Conservation (phyloP, 2,113 vertebrate genomes). For the Anguilla rostrata region DNA sequence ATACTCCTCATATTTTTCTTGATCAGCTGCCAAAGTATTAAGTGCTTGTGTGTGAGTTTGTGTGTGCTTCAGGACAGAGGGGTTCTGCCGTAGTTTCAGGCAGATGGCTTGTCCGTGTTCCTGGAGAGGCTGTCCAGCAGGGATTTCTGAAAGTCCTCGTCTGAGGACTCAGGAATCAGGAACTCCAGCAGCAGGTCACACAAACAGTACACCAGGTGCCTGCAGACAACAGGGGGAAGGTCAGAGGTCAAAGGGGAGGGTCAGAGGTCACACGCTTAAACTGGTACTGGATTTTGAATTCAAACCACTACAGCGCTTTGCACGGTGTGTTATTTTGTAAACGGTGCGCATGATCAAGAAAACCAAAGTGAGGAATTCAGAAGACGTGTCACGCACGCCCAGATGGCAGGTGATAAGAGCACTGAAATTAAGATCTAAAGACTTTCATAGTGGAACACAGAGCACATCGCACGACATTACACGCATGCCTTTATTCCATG, state of each 20-base stretch:
- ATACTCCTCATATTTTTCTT: not conserved
- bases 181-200: constrained; percentile 88
- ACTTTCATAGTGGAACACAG: not conserved
- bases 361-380: not conserved
- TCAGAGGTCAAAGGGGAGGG: constrained; percentile 18
- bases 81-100: constrained; percentile 32
- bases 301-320: not conserved
- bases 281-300: not conserved
- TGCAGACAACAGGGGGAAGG: constrained; percentile 51
- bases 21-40: not conserved
- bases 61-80: not conserved
- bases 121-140: constrained; percentile 64
- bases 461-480: too few relatives aligned
- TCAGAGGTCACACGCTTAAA: not conserved
- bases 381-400: not conserved
- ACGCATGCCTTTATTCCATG: too few relatives aligned
- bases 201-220: constrained; percentile 89
- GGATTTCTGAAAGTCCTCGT: constrained; percentile 66
- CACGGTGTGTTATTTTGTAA: not conserved
- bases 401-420: not conserved
- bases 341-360: not conserved
- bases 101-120: constrained; percentile 57
- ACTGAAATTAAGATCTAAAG: not conserved
- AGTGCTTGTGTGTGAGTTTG: not conserved
- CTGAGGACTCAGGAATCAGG: constrained; percentile 74